Percentiles rank a stretch among this genome's conserved stretches.
Evolutionary conservation across 1,140 invertebrate species (phyloP).

Genomic region (Trichonephila clavata): DNA sequence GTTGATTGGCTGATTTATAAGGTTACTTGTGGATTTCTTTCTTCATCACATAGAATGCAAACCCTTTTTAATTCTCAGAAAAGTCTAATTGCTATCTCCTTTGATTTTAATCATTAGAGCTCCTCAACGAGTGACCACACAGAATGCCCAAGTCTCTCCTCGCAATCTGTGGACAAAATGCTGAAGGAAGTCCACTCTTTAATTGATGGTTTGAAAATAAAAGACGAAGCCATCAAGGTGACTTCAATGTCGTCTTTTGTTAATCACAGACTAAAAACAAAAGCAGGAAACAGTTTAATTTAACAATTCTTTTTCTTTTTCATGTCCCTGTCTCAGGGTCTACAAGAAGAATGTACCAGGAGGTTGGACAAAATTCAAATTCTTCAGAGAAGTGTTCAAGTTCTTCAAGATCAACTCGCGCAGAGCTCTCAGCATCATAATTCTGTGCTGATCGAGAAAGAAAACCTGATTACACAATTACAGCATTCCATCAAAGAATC

Average conservation of each 20-base stretch:
- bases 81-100: neutral
- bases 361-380: slow-evolving; percentile 71
- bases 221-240: slow-evolving; percentile 75
- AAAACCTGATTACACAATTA: slow-evolving; percentile 61
- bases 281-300: neutral
- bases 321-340: neutral
- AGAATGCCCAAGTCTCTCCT: slow-evolving; percentile 59
- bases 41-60: no score
- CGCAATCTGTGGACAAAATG: slow-evolving; percentile 74
- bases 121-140: slow-evolving; percentile 73
- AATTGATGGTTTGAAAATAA: slow-evolving; percentile 70
- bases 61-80: no score
- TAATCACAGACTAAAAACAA: neutral
- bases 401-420: slow-evolving; percentile 64
- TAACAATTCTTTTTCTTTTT: neutral
- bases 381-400: slow-evolving; percentile 60
- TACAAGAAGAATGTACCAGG: slow-evolving; percentile 66
- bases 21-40: no score
- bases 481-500: slow-evolving; percentile 69
- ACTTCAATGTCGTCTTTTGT: slow-evolving; percentile 20
- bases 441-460: slow-evolving; percentile 35
- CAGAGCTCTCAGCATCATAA: slow-evolving; percentile 66
- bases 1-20: no score
- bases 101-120: slow-evolving; percentile 48
- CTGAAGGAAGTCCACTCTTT: slow-evolving; percentile 72